Evolutionary conservation across 1,140 invertebrate genomes (phyloP).

Genomic region (Octopus bimaculoides): DNA sequence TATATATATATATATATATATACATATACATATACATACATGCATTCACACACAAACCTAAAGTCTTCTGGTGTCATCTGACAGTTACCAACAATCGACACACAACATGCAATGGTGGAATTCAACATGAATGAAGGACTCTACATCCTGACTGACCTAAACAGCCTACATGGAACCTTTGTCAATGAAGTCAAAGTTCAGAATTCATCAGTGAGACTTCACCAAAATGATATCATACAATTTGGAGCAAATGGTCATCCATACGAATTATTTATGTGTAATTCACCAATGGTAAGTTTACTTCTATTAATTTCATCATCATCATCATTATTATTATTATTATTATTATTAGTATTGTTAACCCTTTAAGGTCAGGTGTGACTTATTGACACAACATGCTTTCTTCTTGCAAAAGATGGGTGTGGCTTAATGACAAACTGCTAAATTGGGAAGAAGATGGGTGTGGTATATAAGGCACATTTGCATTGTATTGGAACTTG

Average conservation of each 20-base stretch:
- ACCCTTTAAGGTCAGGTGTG: no score
- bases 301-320: no score
- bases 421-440: no score
- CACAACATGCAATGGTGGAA: constrained; percentile 56
- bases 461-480: no score
- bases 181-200: constrained; percentile 56
- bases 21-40: not conserved
- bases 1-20: not conserved
- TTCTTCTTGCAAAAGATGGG: no score
- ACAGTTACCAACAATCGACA: constrained; percentile 29
- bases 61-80: not conserved
- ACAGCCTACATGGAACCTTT: constrained; percentile 55
- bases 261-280: constrained; percentile 48
- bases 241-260: constrained; percentile 52
- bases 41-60: not conserved
- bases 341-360: no score
- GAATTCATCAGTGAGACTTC: constrained; percentile 55
- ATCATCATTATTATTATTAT: no score
- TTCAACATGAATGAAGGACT: constrained; percentile 54
- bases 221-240: constrained; percentile 51
- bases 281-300: constrained; percentile 5
- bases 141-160: constrained; percentile 56
- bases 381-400: no score
- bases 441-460: no score
- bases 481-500: no score